Base-by-base conservation (phyloP, 2,113 vertebrate species). In the Agapornis roseicollis region DNA sequence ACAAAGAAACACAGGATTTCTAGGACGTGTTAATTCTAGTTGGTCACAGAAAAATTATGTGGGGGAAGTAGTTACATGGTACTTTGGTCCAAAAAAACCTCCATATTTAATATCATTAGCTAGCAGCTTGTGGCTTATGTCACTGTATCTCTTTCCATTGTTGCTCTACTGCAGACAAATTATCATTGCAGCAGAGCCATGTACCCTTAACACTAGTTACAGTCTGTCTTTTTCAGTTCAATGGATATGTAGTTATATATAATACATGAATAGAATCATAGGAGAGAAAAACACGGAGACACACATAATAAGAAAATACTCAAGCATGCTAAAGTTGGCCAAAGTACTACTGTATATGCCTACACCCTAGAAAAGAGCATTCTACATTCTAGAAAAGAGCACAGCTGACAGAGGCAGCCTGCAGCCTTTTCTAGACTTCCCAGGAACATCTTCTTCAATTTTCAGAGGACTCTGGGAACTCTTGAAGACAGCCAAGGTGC, bases 311-410 rank as follows among this genome's bases (percentile, higher is more conserved):
- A 61, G 78, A 64, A 89, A 79, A 63, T 22, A 49, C 11, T 27
- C 18, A 49, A 80, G 69, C 28, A 37, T 42, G 15, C 39, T 56
- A 73, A 72, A 63, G 35, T 13, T 78, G 73, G 24, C 53, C 1
- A 1, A 86, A 66, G 24, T 41, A 49, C 44, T 35, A 27, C 41
- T 22, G 16, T 39, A n/a, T 23, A 41, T 0, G 0, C n/a, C 49
- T 60, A 53, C 8, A 85, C 1, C 3, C 10, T 56, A n/a, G n/a
- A n/a, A n/a, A n/a, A n/a, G n/a, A n/a, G n/a, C n/a, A n/a, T n/a
- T n/a, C n/a, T n/a, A n/a, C 2, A 0, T 35, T 9, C 14, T 47
- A 49, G 12, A 52, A 22, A 73, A 33, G 7, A 58, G 6, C 1
- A 1, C 28, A 64, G 17, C 12, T 46, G 41, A 63, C 31, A 73